phyloP scores from a whole-genome alignment of 2,888 invertebrate genomes.

The Plebejus anna region DNA sequence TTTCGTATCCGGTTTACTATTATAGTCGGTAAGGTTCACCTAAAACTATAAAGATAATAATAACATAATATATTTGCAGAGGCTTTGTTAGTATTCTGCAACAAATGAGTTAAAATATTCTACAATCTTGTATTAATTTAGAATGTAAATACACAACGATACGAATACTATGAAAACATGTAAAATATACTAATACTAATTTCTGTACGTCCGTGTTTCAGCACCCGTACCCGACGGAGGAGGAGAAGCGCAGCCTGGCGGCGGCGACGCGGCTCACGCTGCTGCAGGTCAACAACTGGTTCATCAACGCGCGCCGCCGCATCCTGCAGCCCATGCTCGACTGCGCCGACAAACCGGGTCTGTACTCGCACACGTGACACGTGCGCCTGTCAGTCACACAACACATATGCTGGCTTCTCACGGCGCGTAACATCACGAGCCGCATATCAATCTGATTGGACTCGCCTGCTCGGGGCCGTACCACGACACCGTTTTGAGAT shows the following conservation, averaged over 20 bases:
- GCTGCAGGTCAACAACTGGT: slow-evolving; percentile 95
- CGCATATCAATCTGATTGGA: no score
- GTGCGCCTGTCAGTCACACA: no score
- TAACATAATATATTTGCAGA: neutral
- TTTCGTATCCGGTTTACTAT: no score
- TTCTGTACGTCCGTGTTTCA: slow-evolving; percentile 52
- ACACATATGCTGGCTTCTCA: no score
- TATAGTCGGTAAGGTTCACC: no score
- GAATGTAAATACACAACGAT: neutral
- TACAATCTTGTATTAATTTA: no score
- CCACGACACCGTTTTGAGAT: no score
- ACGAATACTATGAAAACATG: neutral
- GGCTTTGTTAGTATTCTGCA: neutral
- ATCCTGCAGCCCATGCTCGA: slow-evolving; percentile 96
- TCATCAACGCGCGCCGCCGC: slow-evolving; percentile 94
- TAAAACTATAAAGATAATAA: no score
- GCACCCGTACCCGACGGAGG: slow-evolving; percentile 98
- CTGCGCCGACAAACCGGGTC: slow-evolving; percentile 71
- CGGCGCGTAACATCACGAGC: neutral
- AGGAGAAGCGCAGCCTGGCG: slow-evolving; percentile 94
- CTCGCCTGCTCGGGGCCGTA: no score
- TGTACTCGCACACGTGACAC: slow-evolving; percentile 29
- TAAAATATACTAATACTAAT: neutral
- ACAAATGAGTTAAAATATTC: neutral
- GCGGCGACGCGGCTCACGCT: slow-evolving; percentile 93